Evolutionary conservation across 2,888 invertebrate species (phyloP), one percentile per base, ranked within the genome.

Genomic region (Macrosiphum euphorbiae): DNA sequence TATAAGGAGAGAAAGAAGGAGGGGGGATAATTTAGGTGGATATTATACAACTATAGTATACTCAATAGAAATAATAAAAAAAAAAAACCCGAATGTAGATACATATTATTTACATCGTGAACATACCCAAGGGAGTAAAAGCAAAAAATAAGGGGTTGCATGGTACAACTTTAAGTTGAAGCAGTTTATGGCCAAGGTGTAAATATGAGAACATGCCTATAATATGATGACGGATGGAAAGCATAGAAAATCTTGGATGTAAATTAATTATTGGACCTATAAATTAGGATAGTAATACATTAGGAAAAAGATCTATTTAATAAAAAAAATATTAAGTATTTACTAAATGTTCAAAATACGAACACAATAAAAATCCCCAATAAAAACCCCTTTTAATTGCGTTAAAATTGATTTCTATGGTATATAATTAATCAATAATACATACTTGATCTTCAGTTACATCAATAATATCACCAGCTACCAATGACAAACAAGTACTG

Each of bases 401-500:
- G 44, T 44, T 44, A 44, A 44, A 28, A 50, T 35, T 90, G 3
- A 67, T 90, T 90, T 90, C n/a, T 47, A 61, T 84, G 16, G 4
- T 84, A 67, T 7, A n/a, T 50, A 28, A 90, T 50, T 84, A 8
- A 84, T 90, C 28, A 86, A 11, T 84, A 88, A 58, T 86, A 94
- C 61, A 91, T 95, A 96, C 96, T 95, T 96, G 96, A 95, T 97
- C 96, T 95, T 97, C 97, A 94, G 96, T 96, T 47, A 97, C 96
- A 94, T 95, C 96, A 94, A 97, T 96, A 41, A 96, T 95, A 95
- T 97, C 97, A 92, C 97, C 97, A 95, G 97, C 97, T 94, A 96
- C 96, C 95, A 97, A 97, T 0, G 96, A 96, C 92, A 97, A 95
- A 95, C 97, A 97, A 95, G 96, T 96, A 90, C 96, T 96, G 95